These are phyloP conservation scores for Chelon labrosus DNA, from an alignment of 2,797 vertebrate species.

Conservation along the genomic window DNA sequence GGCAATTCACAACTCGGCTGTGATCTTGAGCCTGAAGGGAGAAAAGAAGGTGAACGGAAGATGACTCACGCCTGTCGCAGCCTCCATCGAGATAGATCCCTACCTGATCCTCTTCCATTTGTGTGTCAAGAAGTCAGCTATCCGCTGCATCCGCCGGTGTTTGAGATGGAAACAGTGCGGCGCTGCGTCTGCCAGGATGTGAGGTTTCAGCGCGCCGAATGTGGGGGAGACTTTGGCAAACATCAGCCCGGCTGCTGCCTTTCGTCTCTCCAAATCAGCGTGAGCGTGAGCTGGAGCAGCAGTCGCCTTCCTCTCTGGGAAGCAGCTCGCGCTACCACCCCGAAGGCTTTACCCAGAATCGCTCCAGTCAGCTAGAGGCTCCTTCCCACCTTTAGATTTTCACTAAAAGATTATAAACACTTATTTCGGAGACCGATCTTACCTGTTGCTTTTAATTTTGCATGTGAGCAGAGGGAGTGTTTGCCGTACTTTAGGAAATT, in stretches of 20 bases:
- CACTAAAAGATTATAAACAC: slow-evolving; percentile 53
- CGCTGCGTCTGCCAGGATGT: slow-evolving; percentile 19
- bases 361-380: slow-evolving; percentile 55
- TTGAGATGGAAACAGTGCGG: slow-evolving; percentile 21
- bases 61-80: not conserved
- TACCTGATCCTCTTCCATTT: not conserved
- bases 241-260: slow-evolving; percentile 28
- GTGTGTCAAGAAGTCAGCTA: slow-evolving; percentile 7
- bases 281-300: slow-evolving; percentile 25
- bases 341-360: slow-evolving; percentile 49
- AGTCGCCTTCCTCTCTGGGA: slow-evolving; percentile 37
- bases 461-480: slow-evolving; percentile 39
- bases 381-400: slow-evolving; percentile 39
- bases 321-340: slow-evolving; percentile 32
- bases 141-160: slow-evolving; percentile 24
- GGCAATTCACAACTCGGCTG: not conserved
- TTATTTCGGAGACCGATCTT: slow-evolving; percentile 40
- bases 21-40: not conserved
- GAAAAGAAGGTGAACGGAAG: no score
- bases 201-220: slow-evolving; percentile 11
- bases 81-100: not conserved
- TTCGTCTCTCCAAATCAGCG: slow-evolving; percentile 35
- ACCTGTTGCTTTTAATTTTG: slow-evolving; percentile 52
- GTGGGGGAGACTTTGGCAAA: slow-evolving; percentile 46
- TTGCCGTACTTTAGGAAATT: slow-evolving; percentile 46